Conservation (phyloP, 2,113 vertebrate genomes). For the Bambusicola thoracicus region DNA sequence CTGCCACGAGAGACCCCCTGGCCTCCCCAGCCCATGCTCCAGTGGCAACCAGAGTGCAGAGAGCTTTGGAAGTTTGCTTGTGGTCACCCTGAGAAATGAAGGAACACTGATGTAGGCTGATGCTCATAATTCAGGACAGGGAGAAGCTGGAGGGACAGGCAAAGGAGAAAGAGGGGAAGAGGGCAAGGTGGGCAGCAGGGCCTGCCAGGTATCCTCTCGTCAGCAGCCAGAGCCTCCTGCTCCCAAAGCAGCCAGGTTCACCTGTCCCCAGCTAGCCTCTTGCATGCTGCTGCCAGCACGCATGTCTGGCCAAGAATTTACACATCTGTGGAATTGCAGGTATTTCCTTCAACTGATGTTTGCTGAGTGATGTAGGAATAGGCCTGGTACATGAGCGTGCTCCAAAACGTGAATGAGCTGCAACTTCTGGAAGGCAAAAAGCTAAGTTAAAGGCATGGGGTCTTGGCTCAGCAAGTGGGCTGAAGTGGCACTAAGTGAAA, state of each 20-base stretch:
- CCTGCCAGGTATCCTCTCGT: not conserved
- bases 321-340: not conserved
- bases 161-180: not conserved
- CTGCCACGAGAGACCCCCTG: not conserved
- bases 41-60: not conserved
- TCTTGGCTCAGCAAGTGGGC: not conserved
- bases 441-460: not conserved
- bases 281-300: not conserved
- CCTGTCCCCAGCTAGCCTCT: not conserved
- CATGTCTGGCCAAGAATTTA: not conserved
- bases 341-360: not conserved
- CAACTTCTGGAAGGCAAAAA: not conserved
- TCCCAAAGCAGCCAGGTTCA: not conserved
- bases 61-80: not conserved
- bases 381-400: not conserved
- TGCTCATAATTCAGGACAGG: not conserved
- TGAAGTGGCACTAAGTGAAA: not conserved
- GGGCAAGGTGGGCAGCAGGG: not conserved
- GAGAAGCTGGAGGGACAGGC: not conserved
- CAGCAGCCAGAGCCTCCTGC: not conserved
- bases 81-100: not conserved
- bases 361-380: not conserved
- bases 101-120: not conserved
- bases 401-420: not conserved
- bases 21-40: not conserved